Percentiles rank a stretch among this genome's conserved stretches.
These are phyloP conservation scores for Drosophila nannoptera DNA, from an alignment of 1,140 invertebrate species.

Conservation along the genomic window DNA sequence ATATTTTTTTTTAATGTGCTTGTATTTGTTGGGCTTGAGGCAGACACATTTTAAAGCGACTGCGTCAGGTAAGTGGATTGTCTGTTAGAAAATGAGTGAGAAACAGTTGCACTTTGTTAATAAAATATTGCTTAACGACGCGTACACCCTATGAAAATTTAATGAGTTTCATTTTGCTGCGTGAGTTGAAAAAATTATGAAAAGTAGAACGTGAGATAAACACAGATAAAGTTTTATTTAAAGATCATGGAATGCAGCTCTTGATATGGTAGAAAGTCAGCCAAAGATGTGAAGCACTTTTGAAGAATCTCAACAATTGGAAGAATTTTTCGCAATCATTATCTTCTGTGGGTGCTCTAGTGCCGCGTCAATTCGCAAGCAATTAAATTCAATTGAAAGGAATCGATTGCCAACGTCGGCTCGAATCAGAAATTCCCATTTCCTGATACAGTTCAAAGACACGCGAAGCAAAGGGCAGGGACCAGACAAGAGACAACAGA, in stretches of 20 bases:
- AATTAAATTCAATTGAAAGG: conserved; percentile 70
- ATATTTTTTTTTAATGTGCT: not conserved
- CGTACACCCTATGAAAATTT: conserved; percentile 2
- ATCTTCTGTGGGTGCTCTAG: not conserved
- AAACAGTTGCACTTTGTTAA: conserved; percentile 4
- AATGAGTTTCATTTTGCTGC: not conserved
- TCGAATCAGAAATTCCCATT: conserved; percentile 23
- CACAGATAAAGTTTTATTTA: not conserved
- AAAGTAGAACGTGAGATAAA: not conserved
- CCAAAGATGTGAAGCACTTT: too few species aligned
- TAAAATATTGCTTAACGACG: not conserved
- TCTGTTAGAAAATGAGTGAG: not conserved
- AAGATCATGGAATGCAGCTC: not conserved
- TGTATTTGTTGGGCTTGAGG: not conserved
- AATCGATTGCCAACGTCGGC: conserved; percentile 7
- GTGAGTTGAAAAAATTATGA: not conserved
- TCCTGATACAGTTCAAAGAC: conserved; percentile 2
- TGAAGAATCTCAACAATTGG: conserved; percentile 1
- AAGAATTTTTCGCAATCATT: conserved; percentile 37
- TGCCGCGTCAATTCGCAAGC: conserved; percentile 39
- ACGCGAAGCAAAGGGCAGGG: too few species aligned
- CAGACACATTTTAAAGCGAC: not conserved
- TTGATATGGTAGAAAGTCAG: not conserved
- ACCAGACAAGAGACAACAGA: too few species aligned
- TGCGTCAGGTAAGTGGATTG: conserved; percentile 17